phyloP scores from a whole-genome alignment of 2,113 vertebrate genomes.

The Neotoma lepida region DNA sequence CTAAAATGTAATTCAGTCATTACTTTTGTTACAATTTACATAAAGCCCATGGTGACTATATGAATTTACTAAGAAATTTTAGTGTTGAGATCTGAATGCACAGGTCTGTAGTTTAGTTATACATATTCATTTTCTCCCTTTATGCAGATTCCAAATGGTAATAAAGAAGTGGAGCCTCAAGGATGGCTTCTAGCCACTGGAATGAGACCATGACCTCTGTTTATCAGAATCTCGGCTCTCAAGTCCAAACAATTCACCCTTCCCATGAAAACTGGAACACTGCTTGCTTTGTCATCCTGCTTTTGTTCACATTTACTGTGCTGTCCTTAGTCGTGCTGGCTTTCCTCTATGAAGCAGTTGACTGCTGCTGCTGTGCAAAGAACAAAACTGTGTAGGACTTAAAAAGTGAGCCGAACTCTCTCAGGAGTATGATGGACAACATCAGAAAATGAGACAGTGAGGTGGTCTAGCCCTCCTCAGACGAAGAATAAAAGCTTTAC shows the following conservation, averaged over 20 bases:
- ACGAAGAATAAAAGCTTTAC: constrained; percentile 40
- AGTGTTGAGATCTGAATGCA: not conserved
- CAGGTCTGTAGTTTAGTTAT: not conserved
- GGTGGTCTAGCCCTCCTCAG: constrained; percentile 87
- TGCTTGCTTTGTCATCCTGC: constrained; percentile 96
- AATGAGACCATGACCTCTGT: constrained; percentile 85
- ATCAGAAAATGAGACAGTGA: constrained; percentile 89
- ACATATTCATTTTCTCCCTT: constrained; percentile 65
- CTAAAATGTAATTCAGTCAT: not conserved
- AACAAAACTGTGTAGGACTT: constrained; percentile 93
- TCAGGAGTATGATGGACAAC: constrained; percentile 90
- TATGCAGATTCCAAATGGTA: constrained; percentile 65
- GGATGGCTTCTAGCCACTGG: constrained; percentile 87
- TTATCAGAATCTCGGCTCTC: constrained; percentile 88
- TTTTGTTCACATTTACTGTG: constrained; percentile 95
- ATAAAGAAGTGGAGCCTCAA: constrained; percentile 28
- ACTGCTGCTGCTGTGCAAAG: constrained; percentile 95
- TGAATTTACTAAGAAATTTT: constrained; percentile 29
- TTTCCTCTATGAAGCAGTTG: constrained; percentile 94
- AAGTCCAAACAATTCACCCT: constrained; percentile 95
- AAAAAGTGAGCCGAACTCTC: constrained; percentile 88
- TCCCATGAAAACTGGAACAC: constrained; percentile 98
- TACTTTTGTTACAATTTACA: constrained; percentile 14
- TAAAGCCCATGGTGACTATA: not conserved
- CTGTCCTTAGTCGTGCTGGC: constrained; percentile 94